Percentiles rank a stretch among this genome's conserved stretches.
phyloP scores from a whole-genome alignment of 1,140 invertebrate species.

The Eurosta solidaginis region DNA sequence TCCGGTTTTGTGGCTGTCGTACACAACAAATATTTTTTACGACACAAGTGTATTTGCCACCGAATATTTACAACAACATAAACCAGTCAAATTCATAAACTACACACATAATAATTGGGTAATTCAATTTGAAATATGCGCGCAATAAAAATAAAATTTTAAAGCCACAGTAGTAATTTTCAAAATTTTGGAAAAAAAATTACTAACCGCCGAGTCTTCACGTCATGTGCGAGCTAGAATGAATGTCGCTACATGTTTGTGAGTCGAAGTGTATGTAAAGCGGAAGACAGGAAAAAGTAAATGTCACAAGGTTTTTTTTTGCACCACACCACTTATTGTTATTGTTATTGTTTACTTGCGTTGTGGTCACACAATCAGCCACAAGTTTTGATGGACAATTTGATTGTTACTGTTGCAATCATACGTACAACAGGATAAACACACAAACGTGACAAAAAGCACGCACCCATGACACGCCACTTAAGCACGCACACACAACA shows the following conservation, averaged over 20 bases:
- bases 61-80: slow-evolving; percentile 1
- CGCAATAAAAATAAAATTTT: slow-evolving; percentile 8
- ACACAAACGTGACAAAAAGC: slow-evolving; percentile 2
- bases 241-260: neutral
- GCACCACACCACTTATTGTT: neutral
- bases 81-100: neutral
- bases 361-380: neutral
- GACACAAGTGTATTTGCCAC: neutral
- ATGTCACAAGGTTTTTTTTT: no score
- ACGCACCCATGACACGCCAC: neutral
- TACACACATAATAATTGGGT: neutral
- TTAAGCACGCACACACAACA: neutral
- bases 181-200: no score
- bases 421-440: neutral
- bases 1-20: no score
- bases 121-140: neutral
- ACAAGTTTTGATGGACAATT: neutral
- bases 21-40: neutral
- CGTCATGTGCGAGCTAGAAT: neutral
- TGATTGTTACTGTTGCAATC: neutral
- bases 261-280: neutral
- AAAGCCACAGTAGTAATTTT: neutral
- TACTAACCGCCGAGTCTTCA: no score
- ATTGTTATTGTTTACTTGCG: neutral
- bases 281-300: neutral